Conservation (phyloP, 1,140 invertebrate species). For the Ditylenchus dipsaci region DNA sequence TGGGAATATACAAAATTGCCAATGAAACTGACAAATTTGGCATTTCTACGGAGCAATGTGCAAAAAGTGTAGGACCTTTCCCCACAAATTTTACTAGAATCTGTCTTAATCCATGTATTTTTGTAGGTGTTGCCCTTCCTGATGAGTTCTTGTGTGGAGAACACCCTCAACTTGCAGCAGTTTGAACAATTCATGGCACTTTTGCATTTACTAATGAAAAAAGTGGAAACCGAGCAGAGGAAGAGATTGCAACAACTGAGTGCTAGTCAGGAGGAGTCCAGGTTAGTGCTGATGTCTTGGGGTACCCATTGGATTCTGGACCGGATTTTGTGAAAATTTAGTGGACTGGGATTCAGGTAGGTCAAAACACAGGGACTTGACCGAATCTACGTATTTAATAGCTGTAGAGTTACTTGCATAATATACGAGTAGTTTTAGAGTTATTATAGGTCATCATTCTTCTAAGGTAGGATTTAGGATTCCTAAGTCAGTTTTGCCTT, state of each 20-base stretch:
- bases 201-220: constrained; percentile 80
- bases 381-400: too few species aligned
- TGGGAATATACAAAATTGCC: constrained; percentile 88
- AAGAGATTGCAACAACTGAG: constrained; percentile 83
- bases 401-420: too few species aligned
- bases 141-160: constrained; percentile 87
- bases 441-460: too few species aligned
- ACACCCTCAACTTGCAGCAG: constrained; percentile 80
- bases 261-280: constrained; percentile 79
- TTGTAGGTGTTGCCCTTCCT: constrained; percentile 77
- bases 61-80: constrained; percentile 2
- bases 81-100: neutral
- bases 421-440: too few species aligned
- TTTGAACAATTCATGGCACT: constrained; percentile 80
- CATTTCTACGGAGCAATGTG: constrained; percentile 70
- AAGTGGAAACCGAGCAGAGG: constrained; percentile 81
- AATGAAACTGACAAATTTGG: constrained; percentile 83
- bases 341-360: too few species aligned
- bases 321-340: too few species aligned
- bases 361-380: too few species aligned
- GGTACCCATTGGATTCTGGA: too few species aligned
- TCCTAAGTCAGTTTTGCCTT: too few species aligned
- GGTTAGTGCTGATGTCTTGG: too few species aligned
- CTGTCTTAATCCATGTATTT: neutral
- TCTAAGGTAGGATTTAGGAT: too few species aligned